Base-by-base conservation (phyloP, 2,113 vertebrate species). In the Ifrita kowaldi region DNA sequence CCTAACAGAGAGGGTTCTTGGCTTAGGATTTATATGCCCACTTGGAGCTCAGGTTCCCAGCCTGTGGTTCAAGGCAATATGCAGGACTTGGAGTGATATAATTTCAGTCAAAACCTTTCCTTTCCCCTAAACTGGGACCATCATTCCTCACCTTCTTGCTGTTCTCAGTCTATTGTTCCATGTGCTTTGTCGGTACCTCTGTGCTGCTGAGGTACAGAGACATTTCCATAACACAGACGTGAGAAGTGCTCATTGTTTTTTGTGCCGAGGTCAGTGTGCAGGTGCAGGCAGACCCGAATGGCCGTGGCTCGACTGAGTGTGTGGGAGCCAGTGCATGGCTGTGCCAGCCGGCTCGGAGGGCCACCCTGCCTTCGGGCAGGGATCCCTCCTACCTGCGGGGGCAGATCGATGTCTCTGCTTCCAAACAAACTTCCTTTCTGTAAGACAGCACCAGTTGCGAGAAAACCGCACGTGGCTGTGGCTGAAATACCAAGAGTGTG, bases 401-500 rank as follows among this genome's bases (percentile, higher is more conserved):
- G 22, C 0, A 4, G 24, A 71, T 44, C 32, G 77, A 10, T 0
- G 0, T 22, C 42, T 79, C 27, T 91, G 63, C 39, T 71, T 93
- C 33, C 63, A 95, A 35, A 63, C 26, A 3, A 3, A 18, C 49
- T 84, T 78, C 57, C 68, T 81, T 49, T 59, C 60, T 88, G 28
- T 41, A 67, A 81, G 26, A 23, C 63, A 84, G 57, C 37, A 39
- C 17, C 50, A 22, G 17, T 84, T 95, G 75, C 78, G 95, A 94
- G 90, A 94, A 97, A 91, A 91, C 57, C 32, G 73, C 84, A 92
- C 9, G 4, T 87, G 76, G 70, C 60, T 53, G 18, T 32, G 67
- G n/a, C 84, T 91, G 65, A 91, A 96, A 94, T 87, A 83, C 69
- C 67, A 78, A 67, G 56, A 94, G 53, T 80, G 50, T 87, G 81